Evolutionary conservation across 2,113 vertebrate genomes (phyloP).

Genomic region (Centropus unirufus): DNA sequence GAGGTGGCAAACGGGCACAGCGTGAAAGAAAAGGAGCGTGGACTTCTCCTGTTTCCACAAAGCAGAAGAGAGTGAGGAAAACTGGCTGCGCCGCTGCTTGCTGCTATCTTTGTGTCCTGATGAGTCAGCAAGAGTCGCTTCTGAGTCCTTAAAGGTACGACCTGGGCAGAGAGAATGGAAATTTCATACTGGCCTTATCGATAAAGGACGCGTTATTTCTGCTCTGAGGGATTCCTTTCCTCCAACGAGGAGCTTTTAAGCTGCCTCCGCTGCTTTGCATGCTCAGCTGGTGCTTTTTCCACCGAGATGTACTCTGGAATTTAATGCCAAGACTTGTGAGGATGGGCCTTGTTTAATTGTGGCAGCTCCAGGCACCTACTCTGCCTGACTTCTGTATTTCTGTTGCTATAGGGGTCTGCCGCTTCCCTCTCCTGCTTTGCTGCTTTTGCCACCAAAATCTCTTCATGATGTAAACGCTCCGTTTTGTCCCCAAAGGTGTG

Average conservation of each 20-base stretch:
- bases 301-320: neutral
- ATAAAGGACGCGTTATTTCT: neutral
- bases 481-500: neutral
- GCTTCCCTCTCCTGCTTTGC: neutral
- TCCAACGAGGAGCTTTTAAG: fast-evolving
- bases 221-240: neutral
- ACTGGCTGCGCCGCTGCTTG: neutral
- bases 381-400: neutral
- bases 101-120: fast-evolving
- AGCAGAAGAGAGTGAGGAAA: neutral
- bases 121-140: neutral
- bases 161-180: neutral
- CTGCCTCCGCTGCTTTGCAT: neutral
- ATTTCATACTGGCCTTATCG: neutral
- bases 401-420: neutral
- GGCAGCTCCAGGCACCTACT: neutral
- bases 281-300: neutral
- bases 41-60: fast-evolving
- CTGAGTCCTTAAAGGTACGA: neutral
- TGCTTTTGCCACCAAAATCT: neutral
- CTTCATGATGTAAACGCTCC: fast-evolving
- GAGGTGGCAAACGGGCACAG: neutral
- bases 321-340: neutral
- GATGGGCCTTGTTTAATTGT: neutral
- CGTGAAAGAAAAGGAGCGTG: neutral